Conservation (phyloP, 1,140 invertebrate genomes). For the Drosophila grimshawi region DNA sequence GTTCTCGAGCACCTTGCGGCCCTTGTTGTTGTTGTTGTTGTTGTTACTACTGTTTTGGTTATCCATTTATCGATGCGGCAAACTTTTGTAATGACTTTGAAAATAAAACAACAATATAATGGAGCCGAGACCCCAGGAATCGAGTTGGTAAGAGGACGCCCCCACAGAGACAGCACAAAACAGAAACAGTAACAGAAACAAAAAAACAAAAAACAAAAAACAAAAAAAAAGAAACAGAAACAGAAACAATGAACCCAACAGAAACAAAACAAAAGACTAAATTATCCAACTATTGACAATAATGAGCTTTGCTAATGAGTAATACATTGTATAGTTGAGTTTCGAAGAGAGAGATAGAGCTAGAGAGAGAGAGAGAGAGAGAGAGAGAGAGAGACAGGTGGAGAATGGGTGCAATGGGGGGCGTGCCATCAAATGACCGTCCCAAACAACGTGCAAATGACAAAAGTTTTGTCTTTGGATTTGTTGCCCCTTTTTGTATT, state of each 20-base stretch:
- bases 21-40: slow-evolving; percentile 15
- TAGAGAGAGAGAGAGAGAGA: background rate
- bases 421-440: slow-evolving; percentile 20
- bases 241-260: slow-evolving; percentile 30
- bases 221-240: slow-evolving; percentile 19
- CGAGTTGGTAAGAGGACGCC: background rate
- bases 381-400: background rate
- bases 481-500: slow-evolving; percentile 22
- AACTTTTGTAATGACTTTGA: slow-evolving; percentile 82
- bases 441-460: slow-evolving; percentile 65
- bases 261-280: slow-evolving; percentile 48
- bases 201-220: slow-evolving; percentile 22
- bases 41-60: slow-evolving; percentile 73
- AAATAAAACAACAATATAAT: slow-evolving; percentile 73
- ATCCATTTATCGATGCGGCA: slow-evolving; percentile 81
- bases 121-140: slow-evolving; percentile 9
- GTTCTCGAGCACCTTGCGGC: slow-evolving; percentile 6
- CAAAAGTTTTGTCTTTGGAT: slow-evolving; percentile 67
- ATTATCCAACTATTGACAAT: slow-evolving; percentile 79
- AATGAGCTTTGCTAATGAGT: slow-evolving; percentile 82
- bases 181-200: slow-evolving; percentile 5
- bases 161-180: background rate
- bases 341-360: background rate
- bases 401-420: background rate
- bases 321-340: slow-evolving; percentile 37